Evolutionary conservation across 37 sponge, comb jelly and placozoan species (phyloP), one percentile per base, ranked within the genome.

Genomic region (Amphimedon queenslandica): DNA sequence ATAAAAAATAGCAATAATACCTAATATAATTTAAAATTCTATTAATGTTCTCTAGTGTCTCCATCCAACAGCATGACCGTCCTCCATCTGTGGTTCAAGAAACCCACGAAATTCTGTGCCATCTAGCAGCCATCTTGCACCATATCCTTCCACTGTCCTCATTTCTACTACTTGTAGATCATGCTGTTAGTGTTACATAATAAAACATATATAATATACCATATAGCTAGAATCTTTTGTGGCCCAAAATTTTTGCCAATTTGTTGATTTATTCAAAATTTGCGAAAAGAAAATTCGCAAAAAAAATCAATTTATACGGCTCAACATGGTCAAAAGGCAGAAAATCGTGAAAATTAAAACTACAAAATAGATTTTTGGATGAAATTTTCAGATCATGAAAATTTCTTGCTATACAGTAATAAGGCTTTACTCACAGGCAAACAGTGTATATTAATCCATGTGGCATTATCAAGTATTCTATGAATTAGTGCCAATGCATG

Each of bases 61-160:
- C 79, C 79, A 79, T 29, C 75, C 58, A 6, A 70, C 63, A 4
- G 36, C 67, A 66, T 90, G 91, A 0, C 91, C 91, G 40, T 77
- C 91, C 40, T 77, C 71, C 91, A 90, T 90, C 64, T 90, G 91
- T 43, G 91, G 91, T 77, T 90, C 91, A 18, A 90, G 58, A 60
- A 90, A 90, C 39, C 91, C 91, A 69, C 91, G 73, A 76, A 90
- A 90, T 76, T 85, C 86, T 77, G 69, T 47, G 37, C 91, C 91
- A 67, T 90, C 86, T 18, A 63, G 75, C 16, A 66, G 36, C 91
- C 91, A 90, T 33, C 91, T 42, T 29, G 74, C 79, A 38, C 91
- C 91, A 58, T 90, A 90, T 29, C 91, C 91, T 55, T 90, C 82
- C 24, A 71, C 60, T 31, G 79, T 82, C 28, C 91, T 67, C 41